Evolutionary conservation across 2,113 vertebrate species (phyloP).

Genomic region (Aphyosemion australe): DNA sequence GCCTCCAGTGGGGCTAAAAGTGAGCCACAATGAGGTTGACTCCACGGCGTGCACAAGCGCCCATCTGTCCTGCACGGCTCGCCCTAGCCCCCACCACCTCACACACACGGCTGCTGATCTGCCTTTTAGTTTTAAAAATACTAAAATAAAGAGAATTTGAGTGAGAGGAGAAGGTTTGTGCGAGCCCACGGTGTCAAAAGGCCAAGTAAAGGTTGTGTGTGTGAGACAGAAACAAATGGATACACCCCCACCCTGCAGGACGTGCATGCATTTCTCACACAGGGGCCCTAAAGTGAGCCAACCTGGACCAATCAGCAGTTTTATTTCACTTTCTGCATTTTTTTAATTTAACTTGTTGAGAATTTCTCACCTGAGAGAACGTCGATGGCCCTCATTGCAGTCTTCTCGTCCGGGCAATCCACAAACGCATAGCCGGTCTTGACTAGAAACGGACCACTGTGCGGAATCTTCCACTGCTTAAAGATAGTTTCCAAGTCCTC

Average conservation of each 20-base stretch:
- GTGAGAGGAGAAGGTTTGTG: constrained; percentile 35
- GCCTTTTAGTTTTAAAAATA: too few species aligned
- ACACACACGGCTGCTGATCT: too few species aligned
- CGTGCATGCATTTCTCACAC: constrained; percentile 38
- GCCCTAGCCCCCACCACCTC: constrained; percentile 7
- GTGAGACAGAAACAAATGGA: constrained; percentile 49
- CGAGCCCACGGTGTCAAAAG: constrained; percentile 63
- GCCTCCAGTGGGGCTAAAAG: constrained; percentile 21
- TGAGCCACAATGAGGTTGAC: constrained; percentile 34
- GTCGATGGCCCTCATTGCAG: constrained; percentile 98
- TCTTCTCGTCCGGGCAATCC: constrained; percentile 96
- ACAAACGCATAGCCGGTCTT: constrained; percentile 98
- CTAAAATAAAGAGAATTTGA: constrained; percentile 4
- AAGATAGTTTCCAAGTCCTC: constrained; percentile 97
- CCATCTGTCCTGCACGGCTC: constrained; percentile 33
- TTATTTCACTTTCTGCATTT: constrained; percentile 17
- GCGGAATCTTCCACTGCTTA: constrained; percentile 95
- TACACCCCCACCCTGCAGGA: constrained; percentile 51
- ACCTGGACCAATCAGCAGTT: constrained; percentile 25
- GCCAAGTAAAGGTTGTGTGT: constrained; percentile 67
- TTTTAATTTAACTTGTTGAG: not conserved
- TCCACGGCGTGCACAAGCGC: constrained; percentile 44
- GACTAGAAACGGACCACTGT: constrained; percentile 92
- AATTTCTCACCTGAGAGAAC: constrained; percentile 92
- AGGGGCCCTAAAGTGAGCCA: constrained; percentile 29